Evolutionary conservation across 2,113 vertebrate species (phyloP), one percentile per base, ranked within the genome.

Genomic region (Vulpes lagopus): DNA sequence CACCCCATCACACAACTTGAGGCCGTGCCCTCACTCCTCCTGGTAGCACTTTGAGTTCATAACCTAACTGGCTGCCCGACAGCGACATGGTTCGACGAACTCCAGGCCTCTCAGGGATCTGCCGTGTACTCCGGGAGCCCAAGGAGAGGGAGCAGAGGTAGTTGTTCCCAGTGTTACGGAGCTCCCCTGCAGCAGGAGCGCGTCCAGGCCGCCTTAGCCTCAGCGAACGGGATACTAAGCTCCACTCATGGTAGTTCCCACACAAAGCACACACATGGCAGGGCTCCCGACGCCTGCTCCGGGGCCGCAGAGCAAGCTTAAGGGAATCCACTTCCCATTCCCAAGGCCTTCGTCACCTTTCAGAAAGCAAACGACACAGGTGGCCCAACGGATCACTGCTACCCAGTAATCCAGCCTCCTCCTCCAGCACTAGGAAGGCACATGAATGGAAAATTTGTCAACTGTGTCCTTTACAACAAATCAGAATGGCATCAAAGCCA

Each of bases 201-300:
- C 4, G 20, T 11, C 43, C 11, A 32, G 9, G 19, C 19, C 2
- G 43, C 6, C 0, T 55, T 3, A 38, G 19, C 51, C 25, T 43
- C 38, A 7, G 38, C 0, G 20, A 8, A 19, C 2, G 25, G 64
- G 11, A 71, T 20, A n/a, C 79, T 4, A 0, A 0, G 0, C 0
- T 9, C 65, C 17, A 25, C 49, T 17, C 32, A 4, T 5, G 12
- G 51, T 60, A 81, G 32, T 3, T 2, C 35, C 89, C 5, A 27
- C 1, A 38, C 19, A 16, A 23, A 0, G 4, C 11, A 19, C 0
- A 2, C 0, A 2, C 1, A 2, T 11, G 2, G 43, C 0, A 19
- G 27, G 53, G 8, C 74, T 25, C 76, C 55, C 11, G 2, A 7
- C 14, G n/a, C 57, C n/a, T 0, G 1, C 55, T 43, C 43, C 8